Conservation (phyloP, 2,797 vertebrate species). For the Diceros bicornis region DNA sequence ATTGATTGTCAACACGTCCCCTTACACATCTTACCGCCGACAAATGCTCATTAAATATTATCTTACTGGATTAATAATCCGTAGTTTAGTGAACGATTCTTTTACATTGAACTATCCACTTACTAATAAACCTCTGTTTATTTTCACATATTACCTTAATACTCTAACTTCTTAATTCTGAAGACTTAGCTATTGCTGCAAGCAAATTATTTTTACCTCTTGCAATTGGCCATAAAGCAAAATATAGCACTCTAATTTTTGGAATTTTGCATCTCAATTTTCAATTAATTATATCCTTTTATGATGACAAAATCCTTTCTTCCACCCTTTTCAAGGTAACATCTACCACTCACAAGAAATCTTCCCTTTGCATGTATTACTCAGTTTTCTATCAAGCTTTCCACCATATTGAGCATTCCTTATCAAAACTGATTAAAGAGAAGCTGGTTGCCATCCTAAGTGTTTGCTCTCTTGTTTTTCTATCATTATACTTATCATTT, state of each 20-base stretch:
- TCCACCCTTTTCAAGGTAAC: slow-evolving; percentile 58
- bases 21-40: neutral
- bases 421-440: slow-evolving; percentile 45
- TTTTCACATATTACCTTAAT: slow-evolving; percentile 50
- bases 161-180: slow-evolving; percentile 55
- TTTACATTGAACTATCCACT: neutral
- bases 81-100: neutral
- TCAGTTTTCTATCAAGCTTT: neutral
- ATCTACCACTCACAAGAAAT: slow-evolving; percentile 54
- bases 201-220: slow-evolving; percentile 60
- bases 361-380: neutral
- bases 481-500: slow-evolving; percentile 30
- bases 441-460: slow-evolving; percentile 62
- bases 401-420: slow-evolving; percentile 45
- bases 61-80: neutral
- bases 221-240: slow-evolving; percentile 55
- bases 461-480: slow-evolving; percentile 10
- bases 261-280: slow-evolving; percentile 13
- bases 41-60: neutral
- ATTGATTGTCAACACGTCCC: neutral
- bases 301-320: slow-evolving; percentile 20
- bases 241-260: slow-evolving; percentile 62
- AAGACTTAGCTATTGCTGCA: slow-evolving; percentile 52
- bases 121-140: slow-evolving; percentile 71
- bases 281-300: slow-evolving; percentile 34